Evolutionary conservation across 2,113 vertebrate genomes (phyloP).

Genomic region (Bungarus multicinctus): DNA sequence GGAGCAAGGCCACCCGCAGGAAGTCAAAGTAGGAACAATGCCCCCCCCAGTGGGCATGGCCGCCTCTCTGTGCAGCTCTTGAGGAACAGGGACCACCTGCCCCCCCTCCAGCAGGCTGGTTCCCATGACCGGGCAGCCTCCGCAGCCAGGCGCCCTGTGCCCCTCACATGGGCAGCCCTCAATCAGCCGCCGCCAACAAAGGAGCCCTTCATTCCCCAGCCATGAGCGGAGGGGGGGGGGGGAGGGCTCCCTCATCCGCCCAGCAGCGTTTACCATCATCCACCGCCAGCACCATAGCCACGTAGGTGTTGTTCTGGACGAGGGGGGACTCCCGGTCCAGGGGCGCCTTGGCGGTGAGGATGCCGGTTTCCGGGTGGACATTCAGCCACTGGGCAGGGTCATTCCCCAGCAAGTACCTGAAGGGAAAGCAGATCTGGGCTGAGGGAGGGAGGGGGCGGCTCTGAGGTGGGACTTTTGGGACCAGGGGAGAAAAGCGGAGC

Average conservation of each 20-base stretch:
- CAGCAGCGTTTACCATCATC: constrained; percentile 75
- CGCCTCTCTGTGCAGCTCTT: not conserved
- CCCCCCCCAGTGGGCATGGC: not conserved
- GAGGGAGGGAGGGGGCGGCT: not conserved
- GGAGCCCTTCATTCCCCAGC: constrained; percentile 19
- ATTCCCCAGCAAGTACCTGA: constrained; percentile 75
- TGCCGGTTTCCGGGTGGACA: constrained; percentile 67
- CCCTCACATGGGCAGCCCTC: not conserved
- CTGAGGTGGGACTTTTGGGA: not conserved
- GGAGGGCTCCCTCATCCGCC: not conserved
- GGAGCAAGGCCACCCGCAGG: not conserved
- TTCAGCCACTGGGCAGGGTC: constrained; percentile 80
- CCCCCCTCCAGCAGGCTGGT: not conserved
- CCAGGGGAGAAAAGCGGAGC: not conserved
- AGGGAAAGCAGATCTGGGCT: not conserved
- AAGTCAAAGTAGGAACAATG: not conserved
- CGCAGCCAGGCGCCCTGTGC: not conserved
- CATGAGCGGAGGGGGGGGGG: rapidly evolving
- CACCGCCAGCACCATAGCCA: constrained; percentile 70
- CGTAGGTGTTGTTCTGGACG: constrained; percentile 73
- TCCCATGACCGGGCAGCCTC: not conserved
- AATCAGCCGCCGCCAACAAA: constrained; percentile 23
- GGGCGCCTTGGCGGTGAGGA: constrained; percentile 60
- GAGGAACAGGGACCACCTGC: not conserved
- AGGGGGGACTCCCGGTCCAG: constrained; percentile 83